Evolutionary conservation across 2,113 vertebrate species (phyloP).

Genomic region (Motacilla tschutschensis): DNA sequence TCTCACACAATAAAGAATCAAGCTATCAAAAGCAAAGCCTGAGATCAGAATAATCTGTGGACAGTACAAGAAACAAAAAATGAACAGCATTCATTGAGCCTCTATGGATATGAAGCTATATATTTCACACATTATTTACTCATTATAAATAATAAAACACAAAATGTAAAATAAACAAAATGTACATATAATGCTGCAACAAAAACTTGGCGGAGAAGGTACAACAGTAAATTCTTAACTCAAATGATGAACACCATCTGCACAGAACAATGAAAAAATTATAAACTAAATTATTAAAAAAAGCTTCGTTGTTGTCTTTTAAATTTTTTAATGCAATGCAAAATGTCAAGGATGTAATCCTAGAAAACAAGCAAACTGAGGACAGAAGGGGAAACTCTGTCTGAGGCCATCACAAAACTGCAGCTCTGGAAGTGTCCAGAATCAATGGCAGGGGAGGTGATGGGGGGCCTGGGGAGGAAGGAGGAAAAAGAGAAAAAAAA

Average conservation of each 20-base stretch:
- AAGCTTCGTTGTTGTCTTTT: neutral
- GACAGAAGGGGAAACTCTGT: neutral
- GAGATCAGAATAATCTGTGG: neutral
- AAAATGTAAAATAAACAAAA: neutral
- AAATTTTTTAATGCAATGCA: neutral
- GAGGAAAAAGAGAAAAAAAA: neutral
- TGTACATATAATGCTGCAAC: neutral
- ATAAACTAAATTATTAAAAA: neutral
- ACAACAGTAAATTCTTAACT: neutral
- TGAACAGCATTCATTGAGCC: neutral
- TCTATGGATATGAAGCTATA: neutral
- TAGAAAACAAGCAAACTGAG: neutral
- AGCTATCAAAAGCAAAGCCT: neutral
- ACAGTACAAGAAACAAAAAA: neutral
- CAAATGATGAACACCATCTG: accelerated
- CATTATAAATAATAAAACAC: neutral
- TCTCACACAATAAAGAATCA: neutral
- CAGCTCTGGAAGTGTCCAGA: neutral
- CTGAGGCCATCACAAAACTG: neutral
- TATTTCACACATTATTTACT: neutral
- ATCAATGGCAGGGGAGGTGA: neutral
- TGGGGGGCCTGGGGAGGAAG: accelerated
- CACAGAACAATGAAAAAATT: neutral
- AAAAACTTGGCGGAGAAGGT: neutral
- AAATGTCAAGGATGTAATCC: neutral